Evolutionary conservation across 1,140 invertebrate genomes (phyloP).

Genomic region (Bacillus rossius): DNA sequence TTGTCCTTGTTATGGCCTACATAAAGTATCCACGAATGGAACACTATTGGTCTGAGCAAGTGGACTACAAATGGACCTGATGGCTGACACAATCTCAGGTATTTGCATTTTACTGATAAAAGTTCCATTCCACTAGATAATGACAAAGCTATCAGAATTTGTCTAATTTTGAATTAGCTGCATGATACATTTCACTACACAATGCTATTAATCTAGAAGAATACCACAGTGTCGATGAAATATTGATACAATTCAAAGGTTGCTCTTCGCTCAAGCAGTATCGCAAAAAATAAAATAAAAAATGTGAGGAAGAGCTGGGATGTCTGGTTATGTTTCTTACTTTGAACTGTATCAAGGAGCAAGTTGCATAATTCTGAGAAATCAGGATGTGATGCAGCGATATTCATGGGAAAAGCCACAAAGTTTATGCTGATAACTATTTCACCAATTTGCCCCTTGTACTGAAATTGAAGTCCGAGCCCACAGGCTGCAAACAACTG

Average conservation of each 20-base stretch:
- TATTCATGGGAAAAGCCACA: slow-evolving; percentile 23
- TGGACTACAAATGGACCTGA: slow-evolving; percentile 4
- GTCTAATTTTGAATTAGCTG: slow-evolving; percentile 10
- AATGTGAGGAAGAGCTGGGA: slow-evolving; percentile 19
- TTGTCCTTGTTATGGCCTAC: neutral
- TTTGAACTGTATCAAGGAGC: slow-evolving; percentile 23
- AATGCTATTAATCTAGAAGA: slow-evolving; percentile 32
- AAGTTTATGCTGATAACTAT: slow-evolving; percentile 9
- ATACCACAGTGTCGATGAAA: slow-evolving; percentile 33
- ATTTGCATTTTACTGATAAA: slow-evolving; percentile 20
- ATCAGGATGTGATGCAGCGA: slow-evolving; percentile 24
- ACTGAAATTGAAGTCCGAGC: neutral
- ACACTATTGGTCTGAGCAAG: neutral
- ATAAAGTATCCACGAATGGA: neutral
- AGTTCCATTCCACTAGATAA: neutral
- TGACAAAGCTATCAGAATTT: slow-evolving; percentile 14
- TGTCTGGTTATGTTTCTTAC: no score
- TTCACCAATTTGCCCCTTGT: neutral
- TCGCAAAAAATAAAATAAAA: slow-evolving; percentile 33
- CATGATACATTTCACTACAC: slow-evolving; percentile 26
- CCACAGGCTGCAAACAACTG: slow-evolving; percentile 27
- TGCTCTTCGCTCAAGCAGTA: no score
- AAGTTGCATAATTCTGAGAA: neutral
- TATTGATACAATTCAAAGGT: slow-evolving; percentile 33
- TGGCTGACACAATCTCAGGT: slow-evolving; percentile 12